Base-by-base conservation (phyloP, 64 coral and sea anemone species). In the Acropora tenuis region DNA sequence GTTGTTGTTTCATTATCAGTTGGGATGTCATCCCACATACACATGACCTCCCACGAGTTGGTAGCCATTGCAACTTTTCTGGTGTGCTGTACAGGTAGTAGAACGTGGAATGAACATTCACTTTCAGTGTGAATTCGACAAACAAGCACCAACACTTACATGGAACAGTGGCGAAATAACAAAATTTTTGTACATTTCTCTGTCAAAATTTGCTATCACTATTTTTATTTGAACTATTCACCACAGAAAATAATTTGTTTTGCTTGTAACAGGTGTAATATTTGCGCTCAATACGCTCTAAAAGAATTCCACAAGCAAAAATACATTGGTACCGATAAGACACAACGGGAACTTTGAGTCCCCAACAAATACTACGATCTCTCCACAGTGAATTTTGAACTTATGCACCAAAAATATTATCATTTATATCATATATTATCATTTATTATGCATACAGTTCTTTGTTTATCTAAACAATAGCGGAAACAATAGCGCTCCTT, bases 1-100 rank as follows among this genome's bases (percentile, higher is more conserved):
- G 75, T 78, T 46, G 75, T 78, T 78, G 75, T 46, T 42, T 78
- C 75, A 11, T 78, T 46, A 78, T 42, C 75, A 78, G 41, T 78
- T 78, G 75, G 75, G 75, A 78, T 78, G 48, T 78, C 40, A 78
- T 78, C 75, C 48, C 42, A 48, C 75, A 78, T 78, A 43, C 42
- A 48, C 41, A 78, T 78, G 48, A 55, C 3, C 76, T 48, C 48
- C 42, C 41, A 52, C n/a, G 48, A 52, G 9, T 8, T 55, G 58
- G 50, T 48, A 55, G 52, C 79, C 79, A 82, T 82, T 63, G 58
- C 49, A 61, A n/a, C 52, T 59, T 82, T 59, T 13, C 42, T 60
- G 57, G 42, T 43, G 69, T 73, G 18, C 69, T 20, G 69, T 73
- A 73, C 30, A 73, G 18, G 30, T 45, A 75, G 43, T 43, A 75